Base-by-base conservation (phyloP, 2,888 invertebrate species). In the Trachelus tabidus region DNA sequence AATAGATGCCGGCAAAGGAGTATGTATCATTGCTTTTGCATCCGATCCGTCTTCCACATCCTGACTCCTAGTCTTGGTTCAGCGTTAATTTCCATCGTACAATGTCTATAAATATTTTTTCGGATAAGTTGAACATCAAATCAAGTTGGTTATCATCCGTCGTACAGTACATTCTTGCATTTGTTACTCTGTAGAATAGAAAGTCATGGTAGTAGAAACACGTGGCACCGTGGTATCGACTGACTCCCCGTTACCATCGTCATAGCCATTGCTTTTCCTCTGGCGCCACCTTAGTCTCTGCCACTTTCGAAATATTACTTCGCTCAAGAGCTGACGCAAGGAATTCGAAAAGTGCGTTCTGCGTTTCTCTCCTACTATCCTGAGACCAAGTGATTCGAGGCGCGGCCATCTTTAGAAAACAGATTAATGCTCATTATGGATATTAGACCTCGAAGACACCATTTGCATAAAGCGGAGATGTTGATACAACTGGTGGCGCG, bases 361-460 rank as follows among this genome's bases (percentile, higher is more conserved):
- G 34, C 40, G 73, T 68, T 23, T 74, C 34, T 75, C 79, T 81
- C 56, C 56, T 56, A 56, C 56, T 56, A 56, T 56, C 23, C 23
- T 56, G 56, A 23, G 9, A 56, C 15, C 56, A 56, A 56, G 71
- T 34, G 71, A 34, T 34, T 71, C 33, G 71, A 79, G 77, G 78
- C 69, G 81, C 85, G 82, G 86, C 85, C 86, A 89, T 89, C 85
- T 88, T 86, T 81, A 79, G 79, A 82, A 85, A 81, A 84, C 83
- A 85, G 87, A 89, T 89, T 88, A 88, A 87, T 88, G 86, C 84
- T 89, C 87, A 88, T 90, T 90, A 88, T 88, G 87, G 85, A 89
- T 87, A 88, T 89, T 85, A 86, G 85, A 82, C 81, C 82, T 81
- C 79, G 83, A 56, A 56, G 56, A 56, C 56, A 33, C 81, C 83